Conservation (phyloP, 2,113 vertebrate genomes). For the Pangasianodon gigas region DNA sequence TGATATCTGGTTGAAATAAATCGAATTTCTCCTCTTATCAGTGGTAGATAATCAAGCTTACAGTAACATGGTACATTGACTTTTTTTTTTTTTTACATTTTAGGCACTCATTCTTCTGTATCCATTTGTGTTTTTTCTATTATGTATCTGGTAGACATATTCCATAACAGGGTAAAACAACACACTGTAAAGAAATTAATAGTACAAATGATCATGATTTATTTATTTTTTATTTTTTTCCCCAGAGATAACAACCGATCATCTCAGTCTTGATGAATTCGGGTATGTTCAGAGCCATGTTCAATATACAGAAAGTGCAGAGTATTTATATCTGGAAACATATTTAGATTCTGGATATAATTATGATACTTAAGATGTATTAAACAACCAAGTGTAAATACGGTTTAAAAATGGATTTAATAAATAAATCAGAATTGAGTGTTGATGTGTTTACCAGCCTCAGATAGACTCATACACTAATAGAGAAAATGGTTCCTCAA, state of each 20-base stretch:
- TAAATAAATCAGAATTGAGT: background rate
- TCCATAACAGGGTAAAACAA: background rate
- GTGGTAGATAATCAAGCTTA: background rate
- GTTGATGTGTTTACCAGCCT: background rate
- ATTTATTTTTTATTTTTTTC: too few relatives aligned
- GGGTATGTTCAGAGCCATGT: too few relatives aligned
- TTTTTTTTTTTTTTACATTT: background rate
- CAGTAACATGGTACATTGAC: background rate
- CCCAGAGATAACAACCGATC: too few relatives aligned
- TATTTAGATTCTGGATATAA: background rate
- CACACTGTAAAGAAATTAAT: background rate
- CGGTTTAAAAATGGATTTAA: background rate
- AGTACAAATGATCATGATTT: too few relatives aligned
- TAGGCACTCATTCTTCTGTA: background rate
- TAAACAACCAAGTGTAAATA: background rate
- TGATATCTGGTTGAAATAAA: background rate
- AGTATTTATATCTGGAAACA: background rate
- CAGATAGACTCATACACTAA: background rate
- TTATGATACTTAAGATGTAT: background rate
- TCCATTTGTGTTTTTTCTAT: background rate
- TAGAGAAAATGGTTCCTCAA: background rate
- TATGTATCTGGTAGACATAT: background rate
- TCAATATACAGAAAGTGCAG: too few relatives aligned
- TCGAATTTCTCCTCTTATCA: background rate
- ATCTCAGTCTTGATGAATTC: too few relatives aligned